Base-by-base conservation (phyloP, 2,888 invertebrate genomes). In the Drosophila subsilvestris region DNA sequence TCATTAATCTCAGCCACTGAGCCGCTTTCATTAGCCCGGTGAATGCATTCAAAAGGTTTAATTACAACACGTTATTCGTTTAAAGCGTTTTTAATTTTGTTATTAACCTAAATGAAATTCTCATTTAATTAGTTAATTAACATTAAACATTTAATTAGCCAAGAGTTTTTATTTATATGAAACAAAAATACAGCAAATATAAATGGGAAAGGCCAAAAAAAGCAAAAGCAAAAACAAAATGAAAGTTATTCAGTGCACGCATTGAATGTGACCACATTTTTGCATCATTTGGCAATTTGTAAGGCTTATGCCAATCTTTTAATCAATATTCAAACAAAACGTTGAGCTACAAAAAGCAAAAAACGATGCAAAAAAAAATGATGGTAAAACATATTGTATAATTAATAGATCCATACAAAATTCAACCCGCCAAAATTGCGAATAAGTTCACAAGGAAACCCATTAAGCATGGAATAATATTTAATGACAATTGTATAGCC, bases 371-470 rank as follows among this genome's bases (percentile, higher is more conserved):
- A 0, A n/a, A 42, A 42, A n/a, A 50, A 53, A 58, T 45, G 37
- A 71, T 37, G 32, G 29, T 74, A 63, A 56, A 65, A 59, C 57
- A 75, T 65, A 73, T 63, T 57, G 29, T 57, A 63, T 56, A 63
- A 71, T 67, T 62, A 55, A 77, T 44, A 72, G 37, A 68, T 45
- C 61, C 47, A 62, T 50, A 47, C 56, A 67, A 86, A 82, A 68
- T 79, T 80, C 75, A 84, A 76, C 85, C 85, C 88, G 85, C 85
- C 85, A 85, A 85, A 78, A 76, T 69, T 65, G 75, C 63, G 75
- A 53, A 74, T 75, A 79, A 80, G 78, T 74, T 71, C 71, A 71
- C 72, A 47, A 50, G 68, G 37, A 53, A 69, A 63, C 48, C 43
- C 45, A 61, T 50, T 51, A 49, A 58, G 58, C 32, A 48, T 55